A percentile compares a stretch with the other conserved stretches of the same genome.
phyloP scores from a whole-genome alignment of 2,888 invertebrate species.

The Leptodirus hochenwartii region DNA sequence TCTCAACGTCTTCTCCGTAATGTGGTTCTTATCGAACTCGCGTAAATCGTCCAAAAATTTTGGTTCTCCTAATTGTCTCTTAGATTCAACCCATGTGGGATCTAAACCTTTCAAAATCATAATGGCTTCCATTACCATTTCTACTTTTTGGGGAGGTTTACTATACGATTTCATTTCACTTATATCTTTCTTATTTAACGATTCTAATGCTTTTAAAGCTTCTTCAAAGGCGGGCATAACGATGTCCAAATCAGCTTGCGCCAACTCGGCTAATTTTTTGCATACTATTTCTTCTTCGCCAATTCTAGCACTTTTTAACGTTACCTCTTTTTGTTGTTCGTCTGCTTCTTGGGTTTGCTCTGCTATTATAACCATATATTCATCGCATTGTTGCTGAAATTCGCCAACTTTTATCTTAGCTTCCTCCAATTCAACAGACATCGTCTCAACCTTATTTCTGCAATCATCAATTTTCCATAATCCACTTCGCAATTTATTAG shows the following conservation, averaged over 20 bases:
- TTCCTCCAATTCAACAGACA: slow-evolving; percentile 65
- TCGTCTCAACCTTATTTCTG: slow-evolving; percentile 56
- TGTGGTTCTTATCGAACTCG: slow-evolving; percentile 78
- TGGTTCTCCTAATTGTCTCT: slow-evolving; percentile 65
- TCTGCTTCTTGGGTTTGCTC: slow-evolving; percentile 68
- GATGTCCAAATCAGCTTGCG: slow-evolving; percentile 63
- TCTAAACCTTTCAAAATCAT: slow-evolving; percentile 61
- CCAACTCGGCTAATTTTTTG: slow-evolving; percentile 62
- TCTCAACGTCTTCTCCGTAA: slow-evolving; percentile 62
- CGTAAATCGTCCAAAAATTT: slow-evolving; percentile 61
- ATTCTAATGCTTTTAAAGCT: slow-evolving; percentile 59
- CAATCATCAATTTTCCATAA: slow-evolving; percentile 79
- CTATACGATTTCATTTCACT: slow-evolving; percentile 82
- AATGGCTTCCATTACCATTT: slow-evolving; percentile 80
- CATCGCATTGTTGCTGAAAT: slow-evolving; percentile 69
- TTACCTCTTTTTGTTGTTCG: slow-evolving; percentile 55
- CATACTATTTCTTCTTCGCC: slow-evolving; percentile 65
- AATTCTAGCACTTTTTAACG: slow-evolving; percentile 53
- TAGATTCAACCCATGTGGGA: slow-evolving; percentile 77
- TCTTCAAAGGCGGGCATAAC: slow-evolving; percentile 79
- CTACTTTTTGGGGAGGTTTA: slow-evolving; percentile 71
- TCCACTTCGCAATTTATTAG: slow-evolving; percentile 66
- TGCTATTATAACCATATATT: slow-evolving; percentile 66
- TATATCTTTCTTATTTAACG: slow-evolving; percentile 71
- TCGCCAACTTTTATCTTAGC: slow-evolving; percentile 58